These are phyloP conservation scores for Castor canadensis DNA, from an alignment of 2,113 vertebrate species.

Conservation along the genomic window DNA sequence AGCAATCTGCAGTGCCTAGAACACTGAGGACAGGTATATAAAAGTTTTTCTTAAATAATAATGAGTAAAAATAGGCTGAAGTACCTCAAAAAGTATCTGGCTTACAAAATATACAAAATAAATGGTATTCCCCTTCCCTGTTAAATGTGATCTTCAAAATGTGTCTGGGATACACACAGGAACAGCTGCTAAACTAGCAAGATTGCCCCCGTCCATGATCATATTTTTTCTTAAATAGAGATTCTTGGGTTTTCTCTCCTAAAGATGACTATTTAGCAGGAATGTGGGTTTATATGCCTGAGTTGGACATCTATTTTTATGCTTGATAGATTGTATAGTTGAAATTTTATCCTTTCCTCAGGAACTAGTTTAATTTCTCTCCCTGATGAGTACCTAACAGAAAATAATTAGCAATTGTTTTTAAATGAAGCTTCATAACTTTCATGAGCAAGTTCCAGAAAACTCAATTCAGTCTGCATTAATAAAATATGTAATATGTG, in stretches of 20 bases:
- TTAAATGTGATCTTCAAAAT: background rate
- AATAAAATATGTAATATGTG: background rate
- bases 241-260: background rate
- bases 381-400: background rate
- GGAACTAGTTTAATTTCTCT: background rate
- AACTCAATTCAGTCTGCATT: background rate
- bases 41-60: background rate
- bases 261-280: background rate
- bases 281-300: background rate
- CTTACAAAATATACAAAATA: background rate
- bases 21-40: background rate
- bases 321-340: background rate
- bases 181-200: background rate
- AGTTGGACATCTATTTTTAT: background rate
- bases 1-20: background rate
- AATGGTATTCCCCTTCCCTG: background rate
- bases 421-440: background rate
- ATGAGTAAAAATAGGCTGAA: background rate
- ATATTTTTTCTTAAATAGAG: background rate
- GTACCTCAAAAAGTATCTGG: background rate
- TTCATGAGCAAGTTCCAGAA: background rate
- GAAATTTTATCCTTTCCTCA: background rate
- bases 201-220: rapidly evolving
- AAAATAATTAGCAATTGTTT: background rate
- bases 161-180: background rate